Percentiles rank a stretch among this genome's conserved stretches.
Conservation (phyloP, 92 coral and sea anemone species). For the Palythoa caribaeorum region DNA sequence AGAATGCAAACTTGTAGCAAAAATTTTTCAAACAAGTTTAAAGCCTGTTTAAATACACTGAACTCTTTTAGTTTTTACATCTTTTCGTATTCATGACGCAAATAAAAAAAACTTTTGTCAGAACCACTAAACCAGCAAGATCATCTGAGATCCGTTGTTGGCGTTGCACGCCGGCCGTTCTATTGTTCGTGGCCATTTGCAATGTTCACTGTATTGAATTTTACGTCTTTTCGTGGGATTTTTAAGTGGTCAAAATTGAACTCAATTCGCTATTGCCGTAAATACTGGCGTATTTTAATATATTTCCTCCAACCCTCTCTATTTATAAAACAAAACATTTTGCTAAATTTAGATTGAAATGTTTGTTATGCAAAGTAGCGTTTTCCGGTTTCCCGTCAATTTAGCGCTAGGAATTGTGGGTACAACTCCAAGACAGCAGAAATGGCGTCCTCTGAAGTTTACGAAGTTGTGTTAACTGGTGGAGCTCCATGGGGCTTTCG, state of each 20-base stretch:
- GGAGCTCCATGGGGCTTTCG: constrained; percentile 99
- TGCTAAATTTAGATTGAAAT: neutral
- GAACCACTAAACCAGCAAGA: no score
- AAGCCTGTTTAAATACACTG: no score
- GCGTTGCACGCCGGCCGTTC: no score
- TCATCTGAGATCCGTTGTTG: no score
- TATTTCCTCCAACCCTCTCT: neutral
- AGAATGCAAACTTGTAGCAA: no score
- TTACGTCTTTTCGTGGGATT: neutral
- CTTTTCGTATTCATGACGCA: no score
- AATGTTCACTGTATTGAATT: no score
- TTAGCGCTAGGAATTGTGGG: constrained; percentile 58
- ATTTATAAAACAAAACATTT: neutral
- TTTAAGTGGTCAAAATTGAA: neutral
- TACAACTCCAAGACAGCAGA: constrained; percentile 52
- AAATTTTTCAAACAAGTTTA: no score
- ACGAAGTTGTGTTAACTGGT: constrained; percentile 88
- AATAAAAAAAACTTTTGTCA: no score
- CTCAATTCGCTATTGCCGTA: neutral
- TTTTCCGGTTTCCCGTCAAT: neutral
- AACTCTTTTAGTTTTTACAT: no score
- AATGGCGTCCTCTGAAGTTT: constrained; percentile 94
- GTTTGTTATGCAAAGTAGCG: neutral
- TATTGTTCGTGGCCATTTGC: no score
- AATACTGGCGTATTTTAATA: neutral